phyloP scores from a whole-genome alignment of 2,113 vertebrate genomes.

The Hemibates koningsi region DNA sequence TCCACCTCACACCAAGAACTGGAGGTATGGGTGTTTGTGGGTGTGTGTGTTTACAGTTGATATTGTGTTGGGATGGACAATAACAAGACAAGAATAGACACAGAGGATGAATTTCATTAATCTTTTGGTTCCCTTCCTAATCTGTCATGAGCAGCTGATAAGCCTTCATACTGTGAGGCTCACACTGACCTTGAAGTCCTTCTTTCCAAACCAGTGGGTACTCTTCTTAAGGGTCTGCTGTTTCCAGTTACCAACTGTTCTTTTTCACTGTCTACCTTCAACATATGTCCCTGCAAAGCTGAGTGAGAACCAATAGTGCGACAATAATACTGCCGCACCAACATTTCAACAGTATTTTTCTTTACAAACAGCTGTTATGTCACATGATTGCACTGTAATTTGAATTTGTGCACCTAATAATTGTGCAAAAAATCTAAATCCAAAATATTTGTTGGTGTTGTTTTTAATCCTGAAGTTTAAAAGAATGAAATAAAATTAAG shows the following conservation, averaged over 20 bases:
- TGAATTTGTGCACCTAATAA: not conserved
- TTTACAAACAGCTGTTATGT: not conserved
- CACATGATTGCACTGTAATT: no score
- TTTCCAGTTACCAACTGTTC: not conserved
- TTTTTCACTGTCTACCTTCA: not conserved
- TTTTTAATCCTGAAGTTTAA: not conserved
- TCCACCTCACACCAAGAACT: conserved; percentile 95
- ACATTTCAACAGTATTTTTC: not conserved
- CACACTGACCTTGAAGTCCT: not conserved
- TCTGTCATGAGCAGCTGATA: conserved; percentile 15
- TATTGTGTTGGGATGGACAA: not conserved
- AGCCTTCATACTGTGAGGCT: not conserved
- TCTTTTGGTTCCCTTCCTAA: conserved; percentile 25
- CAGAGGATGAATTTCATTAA: conserved; percentile 16
- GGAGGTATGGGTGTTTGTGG: conserved; percentile 76
- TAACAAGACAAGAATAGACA: conserved; percentile 4
- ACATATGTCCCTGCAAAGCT: not conserved
- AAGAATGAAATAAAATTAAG: not conserved
- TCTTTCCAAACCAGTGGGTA: not conserved
- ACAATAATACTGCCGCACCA: not conserved
- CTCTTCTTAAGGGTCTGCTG: not conserved
- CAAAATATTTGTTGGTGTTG: not conserved
- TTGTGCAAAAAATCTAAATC: not conserved
- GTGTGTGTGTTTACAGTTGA: not conserved
- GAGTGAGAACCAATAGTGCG: not conserved